Conservation (phyloP, 2,113 vertebrate species). For the Paratilapia polleni region DNA sequence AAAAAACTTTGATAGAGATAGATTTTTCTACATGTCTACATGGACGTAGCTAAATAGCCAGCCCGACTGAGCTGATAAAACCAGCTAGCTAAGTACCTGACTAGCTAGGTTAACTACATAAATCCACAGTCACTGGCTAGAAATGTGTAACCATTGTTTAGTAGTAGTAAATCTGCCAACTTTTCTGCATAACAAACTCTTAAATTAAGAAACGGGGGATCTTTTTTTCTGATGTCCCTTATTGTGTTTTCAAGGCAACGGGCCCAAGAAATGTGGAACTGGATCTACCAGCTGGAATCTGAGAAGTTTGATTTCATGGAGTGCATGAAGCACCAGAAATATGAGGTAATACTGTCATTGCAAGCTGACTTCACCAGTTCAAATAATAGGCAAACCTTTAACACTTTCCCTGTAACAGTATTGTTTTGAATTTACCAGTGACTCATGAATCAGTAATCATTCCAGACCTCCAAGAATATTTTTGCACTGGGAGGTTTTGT, state of each 20-base stretch:
- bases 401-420: background rate
- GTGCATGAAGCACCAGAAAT: conserved; percentile 88
- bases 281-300: conserved; percentile 90
- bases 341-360: conserved; percentile 78
- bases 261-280: conserved; percentile 88
- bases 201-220: background rate
- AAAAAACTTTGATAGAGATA: too few species aligned
- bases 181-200: background rate
- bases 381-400: background rate
- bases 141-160: background rate
- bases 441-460: too few species aligned
- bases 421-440: background rate
- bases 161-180: background rate
- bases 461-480: too few species aligned
- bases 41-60: background rate
- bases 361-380: background rate
- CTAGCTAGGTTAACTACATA: background rate
- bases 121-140: background rate
- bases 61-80: background rate
- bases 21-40: too few species aligned
- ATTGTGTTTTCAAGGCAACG: conserved; percentile 77
- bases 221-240: background rate
- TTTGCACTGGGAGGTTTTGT: too few species aligned
- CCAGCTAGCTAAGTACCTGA: background rate
- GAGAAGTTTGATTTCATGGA: conserved; percentile 91